Conservation (phyloP, 2,797 vertebrate species). For the Scolopax rusticola region DNA sequence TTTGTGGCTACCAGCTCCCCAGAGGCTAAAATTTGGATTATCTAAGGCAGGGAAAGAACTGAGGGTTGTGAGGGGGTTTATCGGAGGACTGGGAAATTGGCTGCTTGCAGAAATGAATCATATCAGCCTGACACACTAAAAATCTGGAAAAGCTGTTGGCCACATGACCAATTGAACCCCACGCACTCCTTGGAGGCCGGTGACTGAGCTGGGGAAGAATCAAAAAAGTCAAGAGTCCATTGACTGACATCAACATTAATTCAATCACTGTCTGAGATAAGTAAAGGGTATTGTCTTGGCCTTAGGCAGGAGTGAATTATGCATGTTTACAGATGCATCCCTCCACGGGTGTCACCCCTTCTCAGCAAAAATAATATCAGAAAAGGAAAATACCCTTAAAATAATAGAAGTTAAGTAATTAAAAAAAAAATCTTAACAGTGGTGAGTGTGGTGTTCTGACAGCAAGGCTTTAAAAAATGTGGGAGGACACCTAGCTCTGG, state of each 20-base stretch:
- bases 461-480: not conserved
- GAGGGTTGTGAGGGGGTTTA: not conserved
- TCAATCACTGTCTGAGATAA: not conserved
- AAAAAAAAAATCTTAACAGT: not conserved
- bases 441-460: not conserved
- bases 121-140: not conserved
- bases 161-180: not conserved
- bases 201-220: not conserved
- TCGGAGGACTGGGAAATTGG: not conserved
- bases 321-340: not conserved
- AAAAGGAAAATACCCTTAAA: constrained; percentile 7
- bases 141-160: not conserved
- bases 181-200: not conserved
- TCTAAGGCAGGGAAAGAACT: not conserved
- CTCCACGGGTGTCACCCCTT: not conserved
- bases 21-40: not conserved
- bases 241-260: not conserved
- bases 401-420: not conserved
- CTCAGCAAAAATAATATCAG: not conserved
- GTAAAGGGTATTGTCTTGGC: not conserved
- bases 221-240: not conserved
- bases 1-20: not conserved
- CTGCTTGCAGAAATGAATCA: not conserved
- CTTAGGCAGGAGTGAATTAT: not conserved
- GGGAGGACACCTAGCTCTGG: not conserved